Evolutionary conservation across 2,888 invertebrate species (phyloP), one percentile per base, ranked within the genome.

Genomic region (Aphidoletes aphidimyza): DNA sequence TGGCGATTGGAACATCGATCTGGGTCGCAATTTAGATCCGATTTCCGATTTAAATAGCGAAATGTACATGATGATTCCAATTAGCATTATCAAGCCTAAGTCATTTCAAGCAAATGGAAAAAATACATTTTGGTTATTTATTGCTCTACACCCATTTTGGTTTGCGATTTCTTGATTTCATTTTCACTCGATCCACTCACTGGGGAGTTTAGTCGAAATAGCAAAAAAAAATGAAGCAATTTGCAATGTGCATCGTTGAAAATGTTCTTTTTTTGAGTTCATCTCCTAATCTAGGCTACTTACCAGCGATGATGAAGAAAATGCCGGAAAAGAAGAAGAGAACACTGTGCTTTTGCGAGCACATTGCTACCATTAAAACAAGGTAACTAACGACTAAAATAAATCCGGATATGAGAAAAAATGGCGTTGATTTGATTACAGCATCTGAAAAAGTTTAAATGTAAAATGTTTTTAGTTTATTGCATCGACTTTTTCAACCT

Each of bases 61-160:
- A 91, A 97, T 96, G 92, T 97, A 97, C 92, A 97, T 96, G 88
- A 97, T 96, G 89, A 97, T 93, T 84, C 96, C 97, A 87, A 96
- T 95, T 87, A 97, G 92, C 95, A 97, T 96, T 86, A 96, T 92
- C 86, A 97, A 92, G 89, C 97, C 97, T 97, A 91, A 42, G 30
- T 84, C 47, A 84, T 49, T 30, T 36, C 11, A 14, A 14, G 59
- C 26, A 36, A 37, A n/a, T n/a, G n/a, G n/a, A 39, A 17, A 2
- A 37, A 30, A 37, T 11, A 83, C 19, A 36, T 17, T 22, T 37
- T 39, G 37, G 37, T 83, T 83, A 39, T 83, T 83, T 39, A 83
- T n/a, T 9, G 39, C 3, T 83, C 22, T 39, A 22, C n/a, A 39
- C 19, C 19, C 17, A 2, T 26, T 22, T 39, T 34, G 8, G 8